Percentiles rank a stretch among this genome's conserved stretches.
These are phyloP conservation scores for Cheilosia pagana DNA, from an alignment of 2,888 invertebrate species.

Conservation along the genomic window DNA sequence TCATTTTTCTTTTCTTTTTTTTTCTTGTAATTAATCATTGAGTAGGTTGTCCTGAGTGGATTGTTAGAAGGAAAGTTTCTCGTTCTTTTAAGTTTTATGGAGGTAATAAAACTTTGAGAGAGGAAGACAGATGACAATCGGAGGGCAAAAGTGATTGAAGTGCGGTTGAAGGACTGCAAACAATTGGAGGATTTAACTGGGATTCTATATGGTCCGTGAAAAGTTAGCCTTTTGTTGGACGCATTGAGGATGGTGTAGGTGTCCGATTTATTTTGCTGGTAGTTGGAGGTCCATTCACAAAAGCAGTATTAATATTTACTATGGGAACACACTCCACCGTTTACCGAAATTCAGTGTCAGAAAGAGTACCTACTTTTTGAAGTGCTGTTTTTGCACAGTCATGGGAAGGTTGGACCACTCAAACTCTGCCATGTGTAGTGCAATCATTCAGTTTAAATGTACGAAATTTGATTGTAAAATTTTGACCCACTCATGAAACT, in stretches of 20 bases:
- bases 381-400: too few species aligned
- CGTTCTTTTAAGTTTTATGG: conserved; percentile 44
- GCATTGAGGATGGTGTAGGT: neutral
- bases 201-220: neutral
- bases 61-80: conserved; percentile 53
- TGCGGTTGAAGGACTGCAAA: conserved; percentile 15
- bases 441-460: too few species aligned
- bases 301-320: too few species aligned
- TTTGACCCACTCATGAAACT: too few species aligned
- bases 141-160: conserved; percentile 41
- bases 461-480: too few species aligned
- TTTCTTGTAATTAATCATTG: conserved; percentile 66
- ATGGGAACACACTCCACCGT: too few species aligned
- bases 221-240: neutral
- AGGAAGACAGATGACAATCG: conserved; percentile 28
- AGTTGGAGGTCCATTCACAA: too few species aligned
- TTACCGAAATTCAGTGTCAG: too few species aligned
- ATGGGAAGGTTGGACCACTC: too few species aligned
- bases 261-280: too few species aligned
- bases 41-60: conserved; percentile 53
- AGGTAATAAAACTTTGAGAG: conserved; percentile 31
- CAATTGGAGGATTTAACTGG: neutral
- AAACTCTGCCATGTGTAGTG: too few species aligned
- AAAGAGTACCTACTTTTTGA: too few species aligned
- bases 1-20: conserved; percentile 10